phyloP scores from a whole-genome alignment of 1,140 invertebrate genomes.

The Drosophila pseudoobscura region DNA sequence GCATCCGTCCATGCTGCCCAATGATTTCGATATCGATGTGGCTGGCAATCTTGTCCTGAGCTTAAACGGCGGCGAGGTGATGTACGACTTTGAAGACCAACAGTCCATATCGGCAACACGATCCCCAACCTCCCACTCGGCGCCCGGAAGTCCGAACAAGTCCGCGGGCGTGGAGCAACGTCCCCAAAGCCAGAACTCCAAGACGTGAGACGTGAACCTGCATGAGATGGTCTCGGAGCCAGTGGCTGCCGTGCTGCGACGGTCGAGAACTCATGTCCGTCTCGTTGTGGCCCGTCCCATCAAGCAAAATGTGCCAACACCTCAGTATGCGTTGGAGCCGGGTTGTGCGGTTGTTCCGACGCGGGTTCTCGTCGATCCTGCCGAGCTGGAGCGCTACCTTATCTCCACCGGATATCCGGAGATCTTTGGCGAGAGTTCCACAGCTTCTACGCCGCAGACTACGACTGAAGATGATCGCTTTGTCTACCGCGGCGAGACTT shows the following conservation, averaged over 20 bases:
- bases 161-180: slow-evolving; percentile 84
- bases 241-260: slow-evolving; percentile 96
- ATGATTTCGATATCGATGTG: slow-evolving; percentile 93
- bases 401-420: slow-evolving; percentile 91
- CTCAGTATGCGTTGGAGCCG: slow-evolving; percentile 72
- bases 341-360: slow-evolving; percentile 86
- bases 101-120: slow-evolving; percentile 84
- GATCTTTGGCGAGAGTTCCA: slow-evolving; percentile 85
- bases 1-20: slow-evolving; percentile 95
- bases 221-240: slow-evolving; percentile 98
- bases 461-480: slow-evolving; percentile 83
- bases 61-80: slow-evolving; percentile 84
- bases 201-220: slow-evolving; percentile 88
- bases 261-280: slow-evolving; percentile 95
- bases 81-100: slow-evolving; percentile 84
- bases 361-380: slow-evolving; percentile 91
- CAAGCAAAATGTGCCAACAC: slow-evolving; percentile 86
- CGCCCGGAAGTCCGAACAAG: slow-evolving; percentile 80
- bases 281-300: slow-evolving; percentile 96
- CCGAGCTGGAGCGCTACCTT: slow-evolving; percentile 93
- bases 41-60: slow-evolving; percentile 87
- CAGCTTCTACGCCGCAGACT: slow-evolving; percentile 85
- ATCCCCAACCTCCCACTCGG: slow-evolving; percentile 78
- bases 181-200: slow-evolving; percentile 77
- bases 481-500: slow-evolving; percentile 67